phyloP scores from a whole-genome alignment of 2,797 vertebrate species.

The Syndactyla subalaris region DNA sequence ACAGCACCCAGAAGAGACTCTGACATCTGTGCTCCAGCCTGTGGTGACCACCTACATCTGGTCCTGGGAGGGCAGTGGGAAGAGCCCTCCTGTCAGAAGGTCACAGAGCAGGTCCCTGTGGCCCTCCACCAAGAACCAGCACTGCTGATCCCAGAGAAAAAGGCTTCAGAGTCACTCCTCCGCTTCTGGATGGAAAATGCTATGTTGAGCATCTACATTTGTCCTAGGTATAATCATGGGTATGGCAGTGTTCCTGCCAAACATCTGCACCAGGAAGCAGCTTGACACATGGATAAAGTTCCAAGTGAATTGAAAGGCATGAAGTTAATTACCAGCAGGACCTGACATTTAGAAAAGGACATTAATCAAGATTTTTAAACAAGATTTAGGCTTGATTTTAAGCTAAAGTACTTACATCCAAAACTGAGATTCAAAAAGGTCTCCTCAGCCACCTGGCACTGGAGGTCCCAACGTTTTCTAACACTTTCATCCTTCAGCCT shows the following conservation, averaged over 20 bases:
- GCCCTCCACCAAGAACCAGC: neutral
- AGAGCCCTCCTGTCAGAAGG: neutral
- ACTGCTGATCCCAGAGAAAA: neutral
- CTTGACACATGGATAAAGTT: neutral
- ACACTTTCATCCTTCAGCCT: neutral
- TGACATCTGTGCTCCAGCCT: neutral
- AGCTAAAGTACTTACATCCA: neutral
- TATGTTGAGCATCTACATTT: neutral
- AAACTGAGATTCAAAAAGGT: neutral
- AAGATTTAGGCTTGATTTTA: constrained; percentile 1
- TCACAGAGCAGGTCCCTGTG: neutral
- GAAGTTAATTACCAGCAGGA: neutral
- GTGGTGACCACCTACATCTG: neutral
- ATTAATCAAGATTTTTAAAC: neutral
- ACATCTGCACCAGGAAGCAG: constrained; percentile 30
- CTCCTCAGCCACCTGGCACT: constrained; percentile 18
- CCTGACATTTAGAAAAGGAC: constrained; percentile 27
- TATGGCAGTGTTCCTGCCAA: constrained; percentile 15
- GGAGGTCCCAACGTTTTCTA: neutral
- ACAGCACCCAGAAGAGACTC: neutral
- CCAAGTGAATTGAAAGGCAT: neutral
- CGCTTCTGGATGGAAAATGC: neutral
- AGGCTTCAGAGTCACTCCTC: neutral
- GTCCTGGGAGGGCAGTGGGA: neutral
- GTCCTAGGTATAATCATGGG: neutral